phyloP scores from a whole-genome alignment of 2,113 vertebrate species.

The Hemichromis elongatus region DNA sequence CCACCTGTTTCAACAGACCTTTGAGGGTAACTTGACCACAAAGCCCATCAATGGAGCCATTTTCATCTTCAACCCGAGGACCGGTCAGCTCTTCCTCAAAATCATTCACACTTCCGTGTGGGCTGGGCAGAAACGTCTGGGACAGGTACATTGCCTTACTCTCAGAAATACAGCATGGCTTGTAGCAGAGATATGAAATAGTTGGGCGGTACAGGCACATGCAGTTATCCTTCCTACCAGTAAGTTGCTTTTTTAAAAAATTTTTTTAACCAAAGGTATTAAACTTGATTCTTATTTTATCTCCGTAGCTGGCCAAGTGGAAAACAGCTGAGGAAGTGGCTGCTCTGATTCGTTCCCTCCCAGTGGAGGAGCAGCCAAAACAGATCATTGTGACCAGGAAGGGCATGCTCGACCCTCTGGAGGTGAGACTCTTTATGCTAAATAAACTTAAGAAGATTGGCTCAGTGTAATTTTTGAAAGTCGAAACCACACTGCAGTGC shows the following conservation, averaged over 20 bases:
- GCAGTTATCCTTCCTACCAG: neutral
- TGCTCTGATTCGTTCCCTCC: slow-evolving; percentile 93
- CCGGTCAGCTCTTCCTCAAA: slow-evolving; percentile 97
- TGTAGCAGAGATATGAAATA: neutral
- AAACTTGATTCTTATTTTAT: neutral
- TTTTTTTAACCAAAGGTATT: neutral
- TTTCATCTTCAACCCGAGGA: slow-evolving; percentile 99
- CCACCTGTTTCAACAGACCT: slow-evolving; percentile 76
- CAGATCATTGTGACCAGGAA: slow-evolving; percentile 99
- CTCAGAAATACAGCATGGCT: neutral
- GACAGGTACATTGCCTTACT: slow-evolving; percentile 77
- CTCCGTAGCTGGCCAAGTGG: slow-evolving; percentile 92
- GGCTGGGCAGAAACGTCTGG: slow-evolving; percentile 98
- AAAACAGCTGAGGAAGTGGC: slow-evolving; percentile 99
- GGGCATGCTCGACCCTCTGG: slow-evolving; percentile 96
- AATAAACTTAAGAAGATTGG: neutral
- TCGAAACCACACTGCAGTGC: too few species aligned
- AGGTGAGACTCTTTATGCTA: slow-evolving; percentile 71
- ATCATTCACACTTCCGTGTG: slow-evolving; percentile 99
- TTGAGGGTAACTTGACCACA: slow-evolving; percentile 98
- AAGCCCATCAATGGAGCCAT: slow-evolving; percentile 99
- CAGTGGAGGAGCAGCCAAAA: slow-evolving; percentile 98
- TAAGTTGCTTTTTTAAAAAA: fast-evolving
- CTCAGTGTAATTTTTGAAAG: neutral
- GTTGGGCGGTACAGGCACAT: neutral